Conservation (phyloP, 2,113 vertebrate genomes). For the Fregetta grallaria region DNA sequence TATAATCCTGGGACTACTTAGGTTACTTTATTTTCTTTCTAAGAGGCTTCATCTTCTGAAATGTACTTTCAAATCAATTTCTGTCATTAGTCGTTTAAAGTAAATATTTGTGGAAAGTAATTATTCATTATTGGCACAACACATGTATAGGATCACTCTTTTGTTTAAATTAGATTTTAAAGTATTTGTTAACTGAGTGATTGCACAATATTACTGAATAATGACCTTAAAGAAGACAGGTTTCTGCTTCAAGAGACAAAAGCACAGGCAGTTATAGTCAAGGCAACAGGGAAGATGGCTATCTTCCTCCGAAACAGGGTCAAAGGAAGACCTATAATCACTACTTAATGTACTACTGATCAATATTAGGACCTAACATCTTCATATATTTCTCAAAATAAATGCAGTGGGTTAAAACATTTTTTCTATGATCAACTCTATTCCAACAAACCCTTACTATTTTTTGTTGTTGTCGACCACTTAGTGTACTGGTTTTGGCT, state of each 20-base stretch:
- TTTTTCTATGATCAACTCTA: neutral
- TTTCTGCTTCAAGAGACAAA: neutral
- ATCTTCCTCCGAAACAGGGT: neutral
- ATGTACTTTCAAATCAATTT: neutral
- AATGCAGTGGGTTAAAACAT: neutral
- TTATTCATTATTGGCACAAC: neutral
- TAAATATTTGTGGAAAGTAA: constrained; percentile 1
- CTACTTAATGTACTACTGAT: neutral
- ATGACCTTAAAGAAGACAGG: neutral
- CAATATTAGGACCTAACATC: neutral
- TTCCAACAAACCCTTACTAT: neutral
- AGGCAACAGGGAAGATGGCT: neutral
- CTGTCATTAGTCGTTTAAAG: neutral
- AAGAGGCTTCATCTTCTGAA: neutral
- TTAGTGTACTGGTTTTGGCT: neutral
- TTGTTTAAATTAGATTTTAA: neutral
- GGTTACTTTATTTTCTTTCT: neutral
- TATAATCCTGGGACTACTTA: neutral
- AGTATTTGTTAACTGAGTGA: neutral
- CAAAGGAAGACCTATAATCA: neutral
- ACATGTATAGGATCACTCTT: neutral
- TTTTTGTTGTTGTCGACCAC: neutral
- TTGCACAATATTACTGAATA: neutral
- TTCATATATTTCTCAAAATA: neutral
- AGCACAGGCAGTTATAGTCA: neutral